These are phyloP conservation scores for Orcinus orca DNA, from an alignment of 2,113 vertebrate species.

Conservation along the genomic window DNA sequence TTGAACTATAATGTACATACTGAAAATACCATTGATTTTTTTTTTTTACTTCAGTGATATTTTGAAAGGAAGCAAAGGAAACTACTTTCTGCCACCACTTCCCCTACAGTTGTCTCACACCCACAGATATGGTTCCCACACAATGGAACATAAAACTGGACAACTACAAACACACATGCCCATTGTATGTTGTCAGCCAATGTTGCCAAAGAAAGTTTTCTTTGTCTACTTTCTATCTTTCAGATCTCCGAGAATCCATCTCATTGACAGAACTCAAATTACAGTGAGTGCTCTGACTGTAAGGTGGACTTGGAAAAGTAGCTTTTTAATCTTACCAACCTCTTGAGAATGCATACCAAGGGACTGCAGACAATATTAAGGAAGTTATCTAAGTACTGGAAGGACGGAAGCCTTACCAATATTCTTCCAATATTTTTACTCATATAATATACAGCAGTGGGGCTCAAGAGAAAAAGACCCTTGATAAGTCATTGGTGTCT, in stretches of 20 bases:
- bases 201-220: background rate
- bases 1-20: background rate
- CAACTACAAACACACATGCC: no score
- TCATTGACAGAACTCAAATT: background rate
- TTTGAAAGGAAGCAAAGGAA: background rate
- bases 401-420: background rate
- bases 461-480: background rate
- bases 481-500: background rate
- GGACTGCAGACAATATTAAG: no score
- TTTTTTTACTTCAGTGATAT: background rate
- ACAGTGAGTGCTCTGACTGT: background rate
- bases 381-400: background rate
- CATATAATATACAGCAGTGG: no score
- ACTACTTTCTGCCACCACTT: background rate
- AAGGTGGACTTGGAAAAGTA: background rate
- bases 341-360: background rate
- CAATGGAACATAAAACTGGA: background rate
- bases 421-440: background rate
- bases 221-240: background rate
- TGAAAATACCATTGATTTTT: background rate
- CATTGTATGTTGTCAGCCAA: background rate
- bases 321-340: background rate
- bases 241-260: background rate
- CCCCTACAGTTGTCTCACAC: background rate
- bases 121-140: background rate